Percentiles rank a stretch among this genome's conserved stretches.
Conservation (phyloP, 64 coral and sea anemone genomes). For the Montipora efflorescens region DNA sequence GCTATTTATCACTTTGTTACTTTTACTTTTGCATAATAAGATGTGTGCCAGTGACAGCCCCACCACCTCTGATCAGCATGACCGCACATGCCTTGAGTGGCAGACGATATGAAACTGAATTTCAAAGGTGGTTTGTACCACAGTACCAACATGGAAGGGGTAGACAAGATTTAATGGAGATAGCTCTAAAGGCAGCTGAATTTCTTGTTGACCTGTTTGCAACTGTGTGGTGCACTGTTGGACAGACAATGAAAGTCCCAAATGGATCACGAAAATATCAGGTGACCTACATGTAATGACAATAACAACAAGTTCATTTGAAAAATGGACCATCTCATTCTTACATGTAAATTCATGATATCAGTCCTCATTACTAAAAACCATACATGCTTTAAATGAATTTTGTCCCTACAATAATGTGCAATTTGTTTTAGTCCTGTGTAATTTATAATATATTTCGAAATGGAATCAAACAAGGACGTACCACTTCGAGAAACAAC, state of each 20-base stretch:
- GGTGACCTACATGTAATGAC: constrained; percentile 16
- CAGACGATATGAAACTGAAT: constrained; percentile 26
- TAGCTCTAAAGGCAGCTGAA: constrained; percentile 27
- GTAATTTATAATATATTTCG: no score
- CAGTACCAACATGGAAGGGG: constrained; percentile 27
- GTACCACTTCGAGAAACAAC: no score
- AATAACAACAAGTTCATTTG: not conserved
- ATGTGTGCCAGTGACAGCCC: constrained; percentile 37
- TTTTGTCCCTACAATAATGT: no score
- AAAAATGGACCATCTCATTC: not conserved
- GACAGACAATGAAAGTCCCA: constrained; percentile 34
- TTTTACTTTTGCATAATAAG: not conserved
- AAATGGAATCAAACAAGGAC: no score
- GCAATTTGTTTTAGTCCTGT: no score
- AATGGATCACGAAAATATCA: constrained; percentile 32
- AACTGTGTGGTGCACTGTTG: not conserved
- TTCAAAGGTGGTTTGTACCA: constrained; percentile 44
- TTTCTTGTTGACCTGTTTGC: constrained; percentile 33
- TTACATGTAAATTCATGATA: not conserved
- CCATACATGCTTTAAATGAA: no score
- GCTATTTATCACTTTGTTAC: not conserved
- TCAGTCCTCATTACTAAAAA: not conserved
- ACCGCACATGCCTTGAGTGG: constrained; percentile 63
- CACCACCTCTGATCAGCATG: constrained; percentile 1
- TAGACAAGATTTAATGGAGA: not conserved